Base-by-base conservation (phyloP, 2,888 invertebrate species). In the Gastrophysa polygoni region DNA sequence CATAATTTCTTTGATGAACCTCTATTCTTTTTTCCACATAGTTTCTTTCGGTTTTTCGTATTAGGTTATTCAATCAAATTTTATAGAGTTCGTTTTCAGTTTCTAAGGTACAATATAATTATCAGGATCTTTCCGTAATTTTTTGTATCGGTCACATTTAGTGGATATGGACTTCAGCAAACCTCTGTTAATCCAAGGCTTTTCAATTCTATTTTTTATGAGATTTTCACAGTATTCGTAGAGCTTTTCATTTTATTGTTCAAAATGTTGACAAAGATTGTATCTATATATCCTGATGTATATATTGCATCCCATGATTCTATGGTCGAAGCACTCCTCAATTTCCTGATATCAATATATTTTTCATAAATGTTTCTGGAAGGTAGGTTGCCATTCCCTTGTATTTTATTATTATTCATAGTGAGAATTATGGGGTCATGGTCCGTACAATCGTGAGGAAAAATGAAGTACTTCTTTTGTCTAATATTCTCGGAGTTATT, bases 151-250 rank as follows among this genome's bases (percentile, higher is more conserved):
- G 7, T 48, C 14, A 21, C 21, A 21, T 48, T 48, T 48, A 21
- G 48, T 48, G 20, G 48, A 21, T 11, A 48, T n/a, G 5, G 48
- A 21, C 21, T 48, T 28, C 5, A 48, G 21, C 16, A 48, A 21
- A 48, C 48, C 17, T 20, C 20, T 48, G 48, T 20, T 48, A 48
- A 48, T 48, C 28, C 48, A 48, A 14, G 16, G 28, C 21, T 48
- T 48, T 11, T 8, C 0, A n/a, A 21, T 48, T 48, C 24, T 48
- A 21, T n/a, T 3, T 48, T 48, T 48, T n/a, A 48, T 11, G 24
- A 48, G 3, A 48, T 28, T 28, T 5, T 48, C 16, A 28, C 48
- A 1, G 1, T n/a, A 1, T 28, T 48, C 8, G 48, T 48, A 48
- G 11, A 21, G 2, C 21, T 48, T 11, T 11, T 21, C 5, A 48